Base-by-base conservation (phyloP, 2,797 vertebrate species). In the Setipinna tenuifilis region DNA sequence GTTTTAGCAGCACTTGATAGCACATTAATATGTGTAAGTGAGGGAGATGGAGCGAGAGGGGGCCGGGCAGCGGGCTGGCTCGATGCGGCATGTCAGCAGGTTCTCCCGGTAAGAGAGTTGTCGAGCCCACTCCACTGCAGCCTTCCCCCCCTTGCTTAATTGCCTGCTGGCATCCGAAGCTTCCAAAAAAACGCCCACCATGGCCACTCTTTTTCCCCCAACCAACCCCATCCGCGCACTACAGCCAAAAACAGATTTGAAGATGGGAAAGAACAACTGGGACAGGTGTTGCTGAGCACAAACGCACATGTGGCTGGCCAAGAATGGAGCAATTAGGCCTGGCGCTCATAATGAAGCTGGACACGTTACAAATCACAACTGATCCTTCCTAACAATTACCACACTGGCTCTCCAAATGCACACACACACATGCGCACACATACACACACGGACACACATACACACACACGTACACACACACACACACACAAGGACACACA, bases 1-100 rank as follows among this genome's bases (percentile, higher is more conserved):
- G 87, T 88, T 87, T 86, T 81, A 83, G 80, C 84, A 54, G 83
- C 50, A 16, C 86, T 86, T 88, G 87, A 87, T 87, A 87, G 83
- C 75, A 80, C 84, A 85, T 89, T 89, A 85, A 68, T 75, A 83
- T 85, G 88, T 87, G 85, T 84, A 83, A 88, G 87, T 58, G 81
- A 35, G 83, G 61, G 82, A 87, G 54, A 54, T 82, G 68, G 31
- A 6, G 68, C 68, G 16, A 48, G 46, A 48, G 68, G 17, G 68
- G 85, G 84, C 85, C 58, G 83, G 82, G 83, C 85, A 82, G 83
- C 85, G 85, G 84, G 65, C 87, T 46, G 82, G 83, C 23, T 86
- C 82, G 81, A 65, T 88, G 86, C 83, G 82, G 84, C 62, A 85
- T 59, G n/a, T 85, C 57, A 83, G 83, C 87, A 86, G 80, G 82